phyloP scores from a whole-genome alignment of 1,140 invertebrate genomes.

The Pachypeltis micranthus region DNA sequence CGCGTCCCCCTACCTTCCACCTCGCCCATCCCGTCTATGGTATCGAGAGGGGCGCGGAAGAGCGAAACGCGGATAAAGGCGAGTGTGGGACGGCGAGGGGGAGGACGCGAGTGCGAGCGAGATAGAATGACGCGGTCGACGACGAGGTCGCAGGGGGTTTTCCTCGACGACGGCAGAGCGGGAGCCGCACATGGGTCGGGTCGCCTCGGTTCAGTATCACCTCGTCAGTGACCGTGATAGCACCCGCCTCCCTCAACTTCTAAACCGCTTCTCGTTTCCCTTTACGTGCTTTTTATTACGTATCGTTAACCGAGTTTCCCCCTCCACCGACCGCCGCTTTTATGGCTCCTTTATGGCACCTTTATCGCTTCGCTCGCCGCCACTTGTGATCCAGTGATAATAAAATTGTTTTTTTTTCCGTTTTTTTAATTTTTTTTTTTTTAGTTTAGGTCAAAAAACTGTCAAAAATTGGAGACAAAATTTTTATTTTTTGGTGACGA shows the following conservation, averaged over 20 bases:
- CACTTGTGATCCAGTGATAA: constrained; percentile 12
- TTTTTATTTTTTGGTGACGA: neutral
- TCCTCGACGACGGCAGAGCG: neutral
- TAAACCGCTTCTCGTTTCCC: constrained; percentile 12
- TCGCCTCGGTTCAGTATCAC: constrained; percentile 8
- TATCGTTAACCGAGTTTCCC: constrained; percentile 11
- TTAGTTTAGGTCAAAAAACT: neutral
- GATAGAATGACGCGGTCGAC: neutral
- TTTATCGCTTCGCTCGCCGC: constrained; percentile 15
- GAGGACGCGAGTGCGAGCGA: constrained; percentile 5
- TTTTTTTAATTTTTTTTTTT: neutral
- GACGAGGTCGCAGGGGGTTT: neutral
- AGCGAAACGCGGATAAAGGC: constrained; percentile 10
- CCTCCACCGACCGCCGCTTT: constrained; percentile 14
- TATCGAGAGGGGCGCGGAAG: neutral
- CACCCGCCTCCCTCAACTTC: neutral
- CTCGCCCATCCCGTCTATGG: no score
- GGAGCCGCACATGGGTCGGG: constrained; percentile 9
- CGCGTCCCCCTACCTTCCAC: neutral
- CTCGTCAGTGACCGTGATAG: constrained; percentile 10
- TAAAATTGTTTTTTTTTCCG: neutral
- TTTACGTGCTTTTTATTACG: constrained; percentile 17
- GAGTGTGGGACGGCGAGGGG: constrained; percentile 8
- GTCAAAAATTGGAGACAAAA: neutral
- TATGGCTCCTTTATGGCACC: constrained; percentile 18